Evolutionary conservation across 1,140 invertebrate genomes (phyloP).

Genomic region (Heliconius hermathena): DNA sequence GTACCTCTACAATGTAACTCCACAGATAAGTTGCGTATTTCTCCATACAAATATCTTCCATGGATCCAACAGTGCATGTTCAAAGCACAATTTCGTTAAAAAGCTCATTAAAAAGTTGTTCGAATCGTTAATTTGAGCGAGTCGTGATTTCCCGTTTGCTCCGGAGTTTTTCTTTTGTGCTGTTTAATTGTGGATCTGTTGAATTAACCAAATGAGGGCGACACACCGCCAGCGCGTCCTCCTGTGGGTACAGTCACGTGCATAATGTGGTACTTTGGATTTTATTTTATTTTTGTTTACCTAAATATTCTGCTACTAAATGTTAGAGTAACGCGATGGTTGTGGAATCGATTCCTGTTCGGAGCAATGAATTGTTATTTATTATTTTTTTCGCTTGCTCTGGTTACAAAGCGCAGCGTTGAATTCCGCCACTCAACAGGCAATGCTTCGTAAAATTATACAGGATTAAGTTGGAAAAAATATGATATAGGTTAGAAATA

Average conservation of each 20-base stretch:
- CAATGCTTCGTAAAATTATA: no score
- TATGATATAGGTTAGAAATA: no score
- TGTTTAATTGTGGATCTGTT: constrained; percentile 73
- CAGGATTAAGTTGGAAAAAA: no score
- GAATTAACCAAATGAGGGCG: constrained; percentile 77
- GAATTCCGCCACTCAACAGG: no score
- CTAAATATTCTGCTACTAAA: background rate
- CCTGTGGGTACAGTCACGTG: constrained; percentile 48
- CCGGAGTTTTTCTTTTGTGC: constrained; percentile 64
- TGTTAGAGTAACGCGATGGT: background rate
- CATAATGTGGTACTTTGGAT: constrained; percentile 9
- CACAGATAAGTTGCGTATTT: constrained; percentile 13
- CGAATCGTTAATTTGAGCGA: constrained; percentile 63
- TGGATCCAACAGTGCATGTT: constrained; percentile 15
- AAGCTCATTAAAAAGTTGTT: constrained; percentile 71
- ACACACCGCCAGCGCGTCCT: constrained; percentile 50
- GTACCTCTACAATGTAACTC: background rate
- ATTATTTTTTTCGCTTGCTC: no score
- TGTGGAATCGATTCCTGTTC: no score
- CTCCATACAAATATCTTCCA: constrained; percentile 1
- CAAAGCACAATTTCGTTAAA: constrained; percentile 53
- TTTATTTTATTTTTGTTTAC: background rate
- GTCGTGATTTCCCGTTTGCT: constrained; percentile 67
- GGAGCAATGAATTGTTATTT: no score
- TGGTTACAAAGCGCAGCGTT: no score